These are phyloP conservation scores for Psophia crepitans DNA, from an alignment of 2,113 vertebrate species.

Conservation along the genomic window DNA sequence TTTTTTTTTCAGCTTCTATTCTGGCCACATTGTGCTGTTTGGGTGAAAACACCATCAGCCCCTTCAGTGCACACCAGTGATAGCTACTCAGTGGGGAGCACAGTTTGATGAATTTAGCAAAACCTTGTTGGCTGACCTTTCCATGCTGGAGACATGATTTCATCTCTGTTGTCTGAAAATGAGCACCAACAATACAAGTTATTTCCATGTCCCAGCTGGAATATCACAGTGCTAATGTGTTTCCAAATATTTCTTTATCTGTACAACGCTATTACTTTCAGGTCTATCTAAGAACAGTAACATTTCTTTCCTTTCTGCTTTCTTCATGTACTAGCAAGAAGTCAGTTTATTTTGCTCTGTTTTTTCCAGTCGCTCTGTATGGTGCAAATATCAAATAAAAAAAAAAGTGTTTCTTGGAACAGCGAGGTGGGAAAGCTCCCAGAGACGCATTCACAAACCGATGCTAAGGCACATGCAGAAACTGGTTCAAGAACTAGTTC, in stretches of 20 bases:
- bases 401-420: not conserved
- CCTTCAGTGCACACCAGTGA: not conserved
- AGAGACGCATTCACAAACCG: not conserved
- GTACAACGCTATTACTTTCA: not conserved
- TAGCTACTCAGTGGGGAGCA: conserved; percentile 6
- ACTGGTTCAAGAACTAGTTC: conserved; percentile 5
- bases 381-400: not conserved
- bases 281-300: conserved; percentile 35
- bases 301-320: not conserved
- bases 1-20: conserved; percentile 41
- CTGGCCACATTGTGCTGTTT: conserved; percentile 4
- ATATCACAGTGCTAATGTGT: not conserved
- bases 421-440: not conserved
- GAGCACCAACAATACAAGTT: conserved; percentile 51
- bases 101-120: conserved; percentile 62
- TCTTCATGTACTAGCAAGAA: not conserved
- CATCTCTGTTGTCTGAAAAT: conserved; percentile 68
- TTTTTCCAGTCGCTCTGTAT: not conserved
- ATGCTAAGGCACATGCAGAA: not conserved
- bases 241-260: conserved; percentile 48
- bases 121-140: conserved; percentile 63
- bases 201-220: conserved; percentile 52
- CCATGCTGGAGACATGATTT: conserved; percentile 54
- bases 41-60: conserved; percentile 34
- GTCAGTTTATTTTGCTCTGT: not conserved